These are phyloP conservation scores for Rhamnusium bicolor DNA, from an alignment of 2,888 invertebrate genomes.

Conservation along the genomic window DNA sequence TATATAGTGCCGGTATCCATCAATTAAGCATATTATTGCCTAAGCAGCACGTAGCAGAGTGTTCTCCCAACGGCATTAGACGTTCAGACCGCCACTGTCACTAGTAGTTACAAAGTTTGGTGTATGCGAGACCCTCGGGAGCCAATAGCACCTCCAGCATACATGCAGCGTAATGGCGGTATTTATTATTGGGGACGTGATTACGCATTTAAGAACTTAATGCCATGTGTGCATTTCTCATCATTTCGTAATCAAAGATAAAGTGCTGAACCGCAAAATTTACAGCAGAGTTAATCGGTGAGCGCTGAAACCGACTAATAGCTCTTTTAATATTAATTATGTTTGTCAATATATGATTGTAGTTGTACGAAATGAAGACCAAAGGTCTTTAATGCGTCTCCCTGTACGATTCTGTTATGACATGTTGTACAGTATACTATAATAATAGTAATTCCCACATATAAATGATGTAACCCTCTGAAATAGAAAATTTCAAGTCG, in stretches of 20 bases:
- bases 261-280: neutral
- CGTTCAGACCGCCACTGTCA: slow-evolving; percentile 58
- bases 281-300: neutral
- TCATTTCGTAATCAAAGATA: neutral
- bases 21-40: slow-evolving; percentile 61
- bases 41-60: slow-evolving; percentile 58
- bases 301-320: neutral
- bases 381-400: no score
- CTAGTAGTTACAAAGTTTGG: slow-evolving; percentile 61
- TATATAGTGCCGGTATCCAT: slow-evolving; percentile 51
- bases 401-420: no score
- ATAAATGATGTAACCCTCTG: no score
- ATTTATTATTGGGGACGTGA: slow-evolving; percentile 40
- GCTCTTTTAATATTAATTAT: no score
- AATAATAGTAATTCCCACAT: no score
- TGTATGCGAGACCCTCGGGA: slow-evolving; percentile 51
- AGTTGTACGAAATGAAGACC: no score
- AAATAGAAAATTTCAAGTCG: no score
- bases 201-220: slow-evolving; percentile 30
- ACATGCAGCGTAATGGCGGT: slow-evolving; percentile 43
- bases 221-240: slow-evolving; percentile 23
- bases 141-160: slow-evolving; percentile 34
- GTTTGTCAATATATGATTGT: no score
- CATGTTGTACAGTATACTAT: no score
- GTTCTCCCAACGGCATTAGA: slow-evolving; percentile 58